phyloP scores from a whole-genome alignment of 1,140 invertebrate species.

The Cyphomyrmex costatus region DNA sequence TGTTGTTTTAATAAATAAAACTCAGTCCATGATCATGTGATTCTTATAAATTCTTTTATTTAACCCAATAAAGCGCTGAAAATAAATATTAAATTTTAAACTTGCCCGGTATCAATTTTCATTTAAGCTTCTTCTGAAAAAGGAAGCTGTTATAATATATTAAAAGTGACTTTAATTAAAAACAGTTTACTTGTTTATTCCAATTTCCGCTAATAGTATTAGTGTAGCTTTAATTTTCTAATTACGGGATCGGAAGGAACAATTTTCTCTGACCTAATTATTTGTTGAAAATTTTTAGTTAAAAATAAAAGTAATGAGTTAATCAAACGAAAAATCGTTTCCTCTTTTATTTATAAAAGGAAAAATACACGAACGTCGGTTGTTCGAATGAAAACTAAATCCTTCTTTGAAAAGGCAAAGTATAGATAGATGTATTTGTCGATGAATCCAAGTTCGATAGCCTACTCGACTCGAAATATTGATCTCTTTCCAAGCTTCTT shows the following conservation, averaged over 20 bases:
- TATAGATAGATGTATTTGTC: constrained; percentile 43
- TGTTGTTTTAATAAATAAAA: constrained; percentile 50
- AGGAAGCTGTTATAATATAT: background rate
- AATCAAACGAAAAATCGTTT: background rate
- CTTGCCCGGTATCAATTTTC: background rate
- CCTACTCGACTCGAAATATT: constrained; percentile 58
- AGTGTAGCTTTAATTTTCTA: background rate
- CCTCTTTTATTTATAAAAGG: background rate
- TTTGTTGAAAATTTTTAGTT: background rate
- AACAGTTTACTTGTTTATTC: background rate
- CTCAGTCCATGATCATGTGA: background rate
- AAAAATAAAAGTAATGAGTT: constrained; percentile 18
- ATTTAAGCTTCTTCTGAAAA: background rate
- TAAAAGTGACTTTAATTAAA: constrained; percentile 18
- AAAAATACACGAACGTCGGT: constrained; percentile 1
- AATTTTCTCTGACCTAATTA: background rate
- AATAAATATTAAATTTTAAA: constrained; percentile 20
- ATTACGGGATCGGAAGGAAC: too few relatives aligned
- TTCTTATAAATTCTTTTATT: background rate
- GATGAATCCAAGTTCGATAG: constrained; percentile 56
- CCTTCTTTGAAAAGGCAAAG: constrained; percentile 44
- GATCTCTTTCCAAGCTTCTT: constrained; percentile 60
- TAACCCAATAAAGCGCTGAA: background rate
- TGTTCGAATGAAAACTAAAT: constrained; percentile 8
- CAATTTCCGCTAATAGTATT: constrained; percentile 1